A percentile compares a stretch with the other conserved stretches of the same genome.
Conservation (phyloP, 2,113 vertebrate genomes). For the Vireo altiloquus region DNA sequence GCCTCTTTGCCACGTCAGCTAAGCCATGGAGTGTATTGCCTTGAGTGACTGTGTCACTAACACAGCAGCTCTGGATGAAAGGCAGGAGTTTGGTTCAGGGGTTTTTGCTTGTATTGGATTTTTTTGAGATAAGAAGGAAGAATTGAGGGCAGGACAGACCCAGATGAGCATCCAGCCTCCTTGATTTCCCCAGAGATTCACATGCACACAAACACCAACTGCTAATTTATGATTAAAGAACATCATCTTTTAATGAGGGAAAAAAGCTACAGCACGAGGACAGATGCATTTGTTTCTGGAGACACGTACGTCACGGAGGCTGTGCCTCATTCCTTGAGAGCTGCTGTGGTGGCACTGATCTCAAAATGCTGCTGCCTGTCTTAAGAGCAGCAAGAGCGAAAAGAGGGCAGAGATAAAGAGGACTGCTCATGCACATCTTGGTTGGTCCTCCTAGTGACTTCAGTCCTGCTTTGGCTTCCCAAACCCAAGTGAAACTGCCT, state of each 20-base stretch:
- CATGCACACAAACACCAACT: neutral
- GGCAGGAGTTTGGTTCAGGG: neutral
- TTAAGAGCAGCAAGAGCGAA: neutral
- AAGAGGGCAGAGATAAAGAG: neutral
- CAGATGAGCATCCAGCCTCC: neutral
- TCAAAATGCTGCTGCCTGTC: neutral
- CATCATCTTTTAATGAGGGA: neutral
- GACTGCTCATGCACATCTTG: neutral
- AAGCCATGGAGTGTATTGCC: neutral
- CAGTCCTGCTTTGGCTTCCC: neutral
- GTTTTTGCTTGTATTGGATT: neutral
- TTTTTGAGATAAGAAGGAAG: neutral
- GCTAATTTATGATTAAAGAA: neutral
- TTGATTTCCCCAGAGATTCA: neutral
- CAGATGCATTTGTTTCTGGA: neutral
- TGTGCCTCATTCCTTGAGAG: neutral
- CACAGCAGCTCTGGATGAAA: neutral
- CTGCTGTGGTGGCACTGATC: neutral
- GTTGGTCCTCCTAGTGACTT: fast-evolving
- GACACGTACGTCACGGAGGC: fast-evolving
- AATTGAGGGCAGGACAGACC: neutral
- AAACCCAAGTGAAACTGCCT: neutral
- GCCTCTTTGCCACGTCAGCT: neutral
- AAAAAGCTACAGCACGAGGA: neutral
- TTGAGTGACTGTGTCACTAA: neutral